Conservation (phyloP, 2,888 invertebrate genomes). For the Troides helena region DNA sequence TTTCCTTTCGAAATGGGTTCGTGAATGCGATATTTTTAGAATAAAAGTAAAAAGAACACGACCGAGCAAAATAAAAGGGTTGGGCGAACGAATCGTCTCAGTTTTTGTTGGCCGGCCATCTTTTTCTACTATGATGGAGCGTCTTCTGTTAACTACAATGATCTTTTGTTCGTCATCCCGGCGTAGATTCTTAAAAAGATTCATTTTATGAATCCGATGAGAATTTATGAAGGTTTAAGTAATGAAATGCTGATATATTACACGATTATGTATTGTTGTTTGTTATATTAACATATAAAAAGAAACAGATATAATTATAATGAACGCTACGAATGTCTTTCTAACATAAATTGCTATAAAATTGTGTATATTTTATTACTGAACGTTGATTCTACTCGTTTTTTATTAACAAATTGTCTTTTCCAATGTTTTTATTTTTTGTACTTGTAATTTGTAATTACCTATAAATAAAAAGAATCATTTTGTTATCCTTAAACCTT, state of each 20-base stretch:
- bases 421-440: too few relatives aligned
- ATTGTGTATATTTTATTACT: too few relatives aligned
- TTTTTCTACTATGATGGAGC: slow-evolving; percentile 60
- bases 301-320: not conserved
- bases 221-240: not conserved
- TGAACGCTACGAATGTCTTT: not conserved
- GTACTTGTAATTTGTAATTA: too few relatives aligned
- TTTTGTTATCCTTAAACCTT: too few relatives aligned
- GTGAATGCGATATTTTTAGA: slow-evolving; percentile 78
- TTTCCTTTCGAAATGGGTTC: slow-evolving; percentile 80
- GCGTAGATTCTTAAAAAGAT: slow-evolving; percentile 26
- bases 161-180: slow-evolving; percentile 44
- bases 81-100: slow-evolving; percentile 64
- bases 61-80: slow-evolving; percentile 73
- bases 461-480: too few relatives aligned
- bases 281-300: not conserved
- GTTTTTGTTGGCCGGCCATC: slow-evolving; percentile 65
- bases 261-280: not conserved
- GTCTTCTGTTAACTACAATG: slow-evolving; percentile 51
- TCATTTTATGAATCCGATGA: slow-evolving; percentile 12
- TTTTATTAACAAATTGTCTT: too few relatives aligned
- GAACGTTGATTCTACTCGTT: too few relatives aligned
- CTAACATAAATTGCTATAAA: not conserved
- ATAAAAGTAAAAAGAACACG: slow-evolving; percentile 74
- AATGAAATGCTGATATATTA: not conserved